A percentile compares a stretch with the other conserved stretches of the same genome.
phyloP scores from a whole-genome alignment of 2,888 invertebrate species.

The Cephus nigrinus region DNA sequence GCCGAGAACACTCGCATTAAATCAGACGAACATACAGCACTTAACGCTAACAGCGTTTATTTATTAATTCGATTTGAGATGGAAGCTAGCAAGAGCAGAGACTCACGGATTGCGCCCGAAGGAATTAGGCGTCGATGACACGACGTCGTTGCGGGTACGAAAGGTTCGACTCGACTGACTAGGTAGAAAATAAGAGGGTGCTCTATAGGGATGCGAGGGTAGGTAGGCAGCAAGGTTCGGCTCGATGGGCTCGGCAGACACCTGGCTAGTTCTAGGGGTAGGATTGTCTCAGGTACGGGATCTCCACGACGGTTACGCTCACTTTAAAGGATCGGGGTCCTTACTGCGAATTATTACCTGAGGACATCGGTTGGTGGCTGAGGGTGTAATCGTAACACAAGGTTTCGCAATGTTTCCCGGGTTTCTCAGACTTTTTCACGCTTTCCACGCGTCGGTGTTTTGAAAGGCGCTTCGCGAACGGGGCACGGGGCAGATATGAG shows the following conservation, averaged over 20 bases:
- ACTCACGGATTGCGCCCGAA: not conserved
- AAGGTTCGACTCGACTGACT: not conserved
- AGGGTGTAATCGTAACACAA: constrained; percentile 9
- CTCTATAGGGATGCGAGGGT: not conserved
- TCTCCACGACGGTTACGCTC: not conserved
- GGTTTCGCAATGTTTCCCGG: constrained; percentile 6
- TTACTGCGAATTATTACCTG: constrained; percentile 31
- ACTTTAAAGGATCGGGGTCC: not conserved
- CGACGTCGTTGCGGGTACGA: not conserved
- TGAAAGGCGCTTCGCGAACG: constrained; percentile 58
- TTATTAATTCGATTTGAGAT: not conserved
- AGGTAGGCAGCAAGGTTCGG: not conserved
- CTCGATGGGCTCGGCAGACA: not conserved
- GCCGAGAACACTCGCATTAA: not conserved
- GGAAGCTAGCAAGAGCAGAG: not conserved
- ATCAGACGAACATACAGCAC: not conserved
- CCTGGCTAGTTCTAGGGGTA: not conserved
- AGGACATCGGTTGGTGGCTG: constrained; percentile 36
- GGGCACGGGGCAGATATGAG: constrained; percentile 61
- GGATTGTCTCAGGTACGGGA: not conserved
- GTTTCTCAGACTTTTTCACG: constrained; percentile 1
- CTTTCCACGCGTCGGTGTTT: constrained; percentile 50
- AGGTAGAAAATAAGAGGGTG: not conserved
- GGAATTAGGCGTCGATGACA: not conserved
- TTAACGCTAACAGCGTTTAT: not conserved